These are phyloP conservation scores for Holcopasites calliopsidis DNA, from an alignment of 1,140 invertebrate species.

Conservation along the genomic window DNA sequence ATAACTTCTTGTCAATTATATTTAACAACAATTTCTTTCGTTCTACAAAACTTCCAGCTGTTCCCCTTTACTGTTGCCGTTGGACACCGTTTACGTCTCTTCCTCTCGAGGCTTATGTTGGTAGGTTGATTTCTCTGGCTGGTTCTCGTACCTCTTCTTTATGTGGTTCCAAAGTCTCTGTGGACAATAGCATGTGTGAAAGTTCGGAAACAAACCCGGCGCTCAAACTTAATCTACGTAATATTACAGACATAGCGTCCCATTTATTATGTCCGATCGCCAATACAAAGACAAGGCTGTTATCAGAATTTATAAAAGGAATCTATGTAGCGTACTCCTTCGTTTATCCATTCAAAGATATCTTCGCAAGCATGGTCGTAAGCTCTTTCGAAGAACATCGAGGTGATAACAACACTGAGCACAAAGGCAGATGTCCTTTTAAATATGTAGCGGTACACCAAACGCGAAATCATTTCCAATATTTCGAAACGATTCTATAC, in stretches of 20 bases:
- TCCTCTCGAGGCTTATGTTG: not conserved
- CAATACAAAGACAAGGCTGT: no score
- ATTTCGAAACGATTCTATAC: not conserved
- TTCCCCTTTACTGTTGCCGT: not conserved
- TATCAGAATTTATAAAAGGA: no score
- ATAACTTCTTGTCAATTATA: not conserved
- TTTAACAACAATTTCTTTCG: not conserved
- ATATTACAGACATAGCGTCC: no score
- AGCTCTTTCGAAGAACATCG: slow-evolving; percentile 47
- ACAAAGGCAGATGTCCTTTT: slow-evolving; percentile 48
- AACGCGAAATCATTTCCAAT: slow-evolving; percentile 18
- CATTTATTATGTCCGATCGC: no score
- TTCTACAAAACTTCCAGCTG: not conserved
- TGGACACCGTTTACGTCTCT: not conserved
- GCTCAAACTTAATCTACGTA: no score
- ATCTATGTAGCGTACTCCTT: slow-evolving; percentile 45
- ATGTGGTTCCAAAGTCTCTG: slow-evolving; percentile 56
- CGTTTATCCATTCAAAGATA: slow-evolving; percentile 50
- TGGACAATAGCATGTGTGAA: not conserved
- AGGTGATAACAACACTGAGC: slow-evolving; percentile 29
- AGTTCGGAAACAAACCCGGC: no score
- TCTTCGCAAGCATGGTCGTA: slow-evolving; percentile 44
- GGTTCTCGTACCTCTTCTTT: slow-evolving; percentile 42
- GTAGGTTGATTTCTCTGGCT: not conserved
- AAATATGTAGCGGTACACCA: slow-evolving; percentile 49